A percentile compares a stretch with the other conserved stretches of the same genome.
These are phyloP conservation scores for pig (Sus scrofa) DNA, from an alignment of 2,113 vertebrate species.

Conservation along the genomic window DNA sequence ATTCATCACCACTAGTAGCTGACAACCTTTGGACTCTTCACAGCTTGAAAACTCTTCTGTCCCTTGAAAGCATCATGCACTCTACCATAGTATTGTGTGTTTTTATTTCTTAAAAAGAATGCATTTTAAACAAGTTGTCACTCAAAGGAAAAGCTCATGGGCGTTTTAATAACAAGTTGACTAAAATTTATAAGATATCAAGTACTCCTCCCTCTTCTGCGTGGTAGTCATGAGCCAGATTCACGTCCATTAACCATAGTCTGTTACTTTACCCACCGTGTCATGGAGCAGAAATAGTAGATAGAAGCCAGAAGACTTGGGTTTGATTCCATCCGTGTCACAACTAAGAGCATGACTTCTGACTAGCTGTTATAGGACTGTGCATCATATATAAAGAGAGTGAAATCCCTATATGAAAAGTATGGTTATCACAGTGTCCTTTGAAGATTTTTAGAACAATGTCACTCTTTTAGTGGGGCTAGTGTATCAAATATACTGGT, in stretches of 20 bases:
- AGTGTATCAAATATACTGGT: not conserved
- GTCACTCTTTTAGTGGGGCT: not conserved
- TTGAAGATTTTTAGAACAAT: conserved; percentile 6
- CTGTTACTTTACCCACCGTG: not conserved
- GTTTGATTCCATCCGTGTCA: not conserved
- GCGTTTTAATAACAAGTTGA: not conserved
- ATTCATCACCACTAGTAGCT: not conserved
- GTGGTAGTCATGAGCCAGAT: not conserved
- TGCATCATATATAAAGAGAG: not conserved
- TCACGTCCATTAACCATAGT: not conserved
- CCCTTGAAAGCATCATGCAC: not conserved
- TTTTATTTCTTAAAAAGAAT: conserved; percentile 27
- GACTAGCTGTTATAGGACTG: not conserved
- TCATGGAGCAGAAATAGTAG: not conserved
- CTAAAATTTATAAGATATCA: conserved; percentile 27
- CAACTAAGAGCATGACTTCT: not conserved
- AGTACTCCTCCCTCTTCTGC: not conserved
- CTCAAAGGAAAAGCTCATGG: not conserved
- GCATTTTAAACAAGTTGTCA: not conserved
- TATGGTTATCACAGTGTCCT: not conserved
- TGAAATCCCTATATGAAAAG: not conserved
- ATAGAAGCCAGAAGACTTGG: not conserved
- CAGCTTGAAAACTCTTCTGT: not conserved
- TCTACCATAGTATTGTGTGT: not conserved
- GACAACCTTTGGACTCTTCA: conserved; percentile 31